A percentile compares a stretch with the other conserved stretches of the same genome.
These are phyloP conservation scores for Psettodes erumei DNA, from an alignment of 2,113 vertebrate species.

Conservation along the genomic window DNA sequence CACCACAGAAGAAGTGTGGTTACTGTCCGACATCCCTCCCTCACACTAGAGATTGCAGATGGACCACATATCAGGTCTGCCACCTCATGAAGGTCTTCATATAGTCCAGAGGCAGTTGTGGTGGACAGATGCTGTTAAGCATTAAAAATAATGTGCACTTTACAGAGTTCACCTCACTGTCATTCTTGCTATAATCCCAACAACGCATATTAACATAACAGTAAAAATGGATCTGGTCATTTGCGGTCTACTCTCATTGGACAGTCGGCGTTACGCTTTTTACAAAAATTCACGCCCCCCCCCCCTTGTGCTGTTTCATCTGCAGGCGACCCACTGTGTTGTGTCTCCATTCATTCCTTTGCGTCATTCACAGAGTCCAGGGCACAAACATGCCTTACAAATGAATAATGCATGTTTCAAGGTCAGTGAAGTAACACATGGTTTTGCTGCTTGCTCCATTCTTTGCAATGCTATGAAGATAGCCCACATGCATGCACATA, in stretches of 20 bases:
- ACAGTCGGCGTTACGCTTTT: background rate
- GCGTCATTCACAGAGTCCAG: constrained; percentile 16
- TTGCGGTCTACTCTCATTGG: background rate
- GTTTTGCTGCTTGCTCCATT: background rate
- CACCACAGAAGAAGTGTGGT: too few relatives aligned
- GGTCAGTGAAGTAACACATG: constrained; percentile 14
- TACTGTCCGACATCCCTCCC: background rate
- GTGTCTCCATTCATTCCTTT: background rate
- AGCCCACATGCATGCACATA: background rate
- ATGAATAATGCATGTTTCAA: constrained; percentile 7
- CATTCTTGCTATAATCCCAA: background rate
- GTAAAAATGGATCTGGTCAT: background rate
- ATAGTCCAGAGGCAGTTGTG: background rate
- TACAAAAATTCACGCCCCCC: background rate
- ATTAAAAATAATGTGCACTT: background rate
- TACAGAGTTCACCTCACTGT: background rate
- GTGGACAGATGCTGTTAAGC: background rate
- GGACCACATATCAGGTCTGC: background rate
- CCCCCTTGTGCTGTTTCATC: background rate
- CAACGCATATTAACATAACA: background rate
- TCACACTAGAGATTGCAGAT: background rate
- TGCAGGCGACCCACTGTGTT: constrained; percentile 9
- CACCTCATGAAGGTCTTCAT: background rate
- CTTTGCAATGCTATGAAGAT: background rate
- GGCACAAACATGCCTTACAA: background rate